Base-by-base conservation (phyloP, 1,140 invertebrate genomes). In the Holotrichia oblita region DNA sequence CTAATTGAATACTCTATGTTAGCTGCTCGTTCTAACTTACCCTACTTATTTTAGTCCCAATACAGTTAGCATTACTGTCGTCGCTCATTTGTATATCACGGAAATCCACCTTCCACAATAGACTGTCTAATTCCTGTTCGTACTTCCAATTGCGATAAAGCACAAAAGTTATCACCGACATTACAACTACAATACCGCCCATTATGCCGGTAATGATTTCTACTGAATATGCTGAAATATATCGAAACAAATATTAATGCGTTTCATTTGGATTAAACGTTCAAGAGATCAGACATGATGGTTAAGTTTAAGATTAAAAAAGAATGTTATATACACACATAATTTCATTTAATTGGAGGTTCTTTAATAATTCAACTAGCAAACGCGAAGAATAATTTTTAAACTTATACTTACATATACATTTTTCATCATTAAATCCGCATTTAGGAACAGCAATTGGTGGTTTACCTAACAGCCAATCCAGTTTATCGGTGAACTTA, bases 31-130 rank as follows among this genome's bases (percentile, higher is more conserved):
- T 9, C n/a, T 10, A 6, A 55, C 75, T 76, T 55, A 76, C 75
- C 24, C 75, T 90, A 84, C 90, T 89, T 85, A 89, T 85, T 87
- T 90, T 90, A 84, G 87, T 87, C 0, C 83, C 83, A 34, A 79
- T 72, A 10, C 76, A 69, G 64, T 79, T 83, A 2, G 78, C 40
- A 77, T 81, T 83, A 8, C 79, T 40, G 55, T 88, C 87, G 27
- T 92, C 90, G 78, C 90, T 91, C 77, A 92, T 89, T 85, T 94
- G 91, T 73, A 96, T 94, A 80, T 99, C 97, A 79, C 93, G 93
- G 87, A 93, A 97, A 87, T 99, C 97, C 24, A 99, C 94, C 87
- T 98, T 98, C 97, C 97, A 99, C 0, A 99, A 89, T 20, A 98
- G 87, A 61, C 94, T 96, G 82, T 98, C 97, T 78, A 99, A 88